Percentiles rank a stretch among this genome's conserved stretches.
phyloP scores from a whole-genome alignment of 2,888 invertebrate genomes.

The Trissolcus japonicus region DNA sequence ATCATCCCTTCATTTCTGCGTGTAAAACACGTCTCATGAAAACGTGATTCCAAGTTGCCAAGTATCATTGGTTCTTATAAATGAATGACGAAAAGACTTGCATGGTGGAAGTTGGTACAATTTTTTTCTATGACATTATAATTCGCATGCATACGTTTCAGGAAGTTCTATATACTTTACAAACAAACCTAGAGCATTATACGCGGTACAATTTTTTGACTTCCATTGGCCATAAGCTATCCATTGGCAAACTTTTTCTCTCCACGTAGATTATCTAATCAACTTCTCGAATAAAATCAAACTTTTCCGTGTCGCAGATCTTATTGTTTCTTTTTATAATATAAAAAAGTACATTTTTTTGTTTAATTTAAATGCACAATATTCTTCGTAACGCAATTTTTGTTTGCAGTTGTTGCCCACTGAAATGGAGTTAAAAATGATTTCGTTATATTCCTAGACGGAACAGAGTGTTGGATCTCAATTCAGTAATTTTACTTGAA shows the following conservation, averaged over 20 bases:
- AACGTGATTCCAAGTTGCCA: no score
- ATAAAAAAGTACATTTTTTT: no score
- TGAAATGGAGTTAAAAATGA: not conserved
- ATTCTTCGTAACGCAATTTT: no score
- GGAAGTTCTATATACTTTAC: conserved; percentile 15
- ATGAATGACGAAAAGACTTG: no score
- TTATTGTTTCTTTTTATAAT: no score
- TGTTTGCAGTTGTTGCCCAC: not conserved
- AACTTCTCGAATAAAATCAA: no score
- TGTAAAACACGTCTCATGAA: no score
- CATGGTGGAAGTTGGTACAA: no score
- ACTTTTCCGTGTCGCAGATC: no score
- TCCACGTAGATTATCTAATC: conserved; percentile 1
- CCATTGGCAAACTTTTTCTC: conserved; percentile 3
- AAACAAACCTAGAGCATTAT: conserved; percentile 16
- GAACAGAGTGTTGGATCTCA: conserved; percentile 2
- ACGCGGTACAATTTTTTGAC: not conserved
- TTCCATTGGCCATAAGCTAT: not conserved
- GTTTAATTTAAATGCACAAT: no score
- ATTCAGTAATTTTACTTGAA: not conserved
- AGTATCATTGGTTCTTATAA: no score
- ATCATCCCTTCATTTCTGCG: no score
- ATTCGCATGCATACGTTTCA: conserved; percentile 16
- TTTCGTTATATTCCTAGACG: not conserved
- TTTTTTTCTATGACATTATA: not conserved